Conservation (phyloP, 2,888 invertebrate species). For the Sarcophaga variegata region DNA sequence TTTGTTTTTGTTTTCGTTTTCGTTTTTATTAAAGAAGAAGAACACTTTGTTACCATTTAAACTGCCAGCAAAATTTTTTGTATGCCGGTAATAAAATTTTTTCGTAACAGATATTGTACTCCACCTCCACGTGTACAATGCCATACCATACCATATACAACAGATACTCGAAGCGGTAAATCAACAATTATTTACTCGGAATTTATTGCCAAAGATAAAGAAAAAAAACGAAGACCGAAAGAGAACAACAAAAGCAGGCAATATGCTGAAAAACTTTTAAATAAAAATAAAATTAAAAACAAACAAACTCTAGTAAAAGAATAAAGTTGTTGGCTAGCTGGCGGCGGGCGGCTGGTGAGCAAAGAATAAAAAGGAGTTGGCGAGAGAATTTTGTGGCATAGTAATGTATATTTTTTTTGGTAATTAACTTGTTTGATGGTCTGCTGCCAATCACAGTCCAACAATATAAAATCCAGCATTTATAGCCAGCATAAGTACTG, state of each 20-base stretch:
- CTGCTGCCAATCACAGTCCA: constrained; percentile 64
- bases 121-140: constrained; percentile 14
- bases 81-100: background rate
- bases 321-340: background rate
- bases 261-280: background rate
- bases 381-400: background rate
- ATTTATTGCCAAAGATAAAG: constrained; percentile 33
- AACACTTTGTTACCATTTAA: background rate
- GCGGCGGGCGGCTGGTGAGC: background rate
- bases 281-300: background rate
- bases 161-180: constrained; percentile 5
- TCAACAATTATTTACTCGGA: constrained; percentile 48
- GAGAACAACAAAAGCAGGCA: constrained; percentile 36
- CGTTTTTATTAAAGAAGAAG: too few species aligned
- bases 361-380: background rate
- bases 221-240: constrained; percentile 27
- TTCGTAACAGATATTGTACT: background rate
- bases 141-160: background rate
- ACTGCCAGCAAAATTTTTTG: background rate
- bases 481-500: constrained; percentile 66
- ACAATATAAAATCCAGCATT: constrained; percentile 57
- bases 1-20: background rate
- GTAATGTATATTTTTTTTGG: constrained; percentile 44
- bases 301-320: background rate
- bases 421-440: constrained; percentile 69